Percentiles rank a stretch among this genome's conserved stretches.
These are phyloP conservation scores for Emydocephalus ijimae DNA, from an alignment of 2,113 vertebrate genomes.

Conservation along the genomic window DNA sequence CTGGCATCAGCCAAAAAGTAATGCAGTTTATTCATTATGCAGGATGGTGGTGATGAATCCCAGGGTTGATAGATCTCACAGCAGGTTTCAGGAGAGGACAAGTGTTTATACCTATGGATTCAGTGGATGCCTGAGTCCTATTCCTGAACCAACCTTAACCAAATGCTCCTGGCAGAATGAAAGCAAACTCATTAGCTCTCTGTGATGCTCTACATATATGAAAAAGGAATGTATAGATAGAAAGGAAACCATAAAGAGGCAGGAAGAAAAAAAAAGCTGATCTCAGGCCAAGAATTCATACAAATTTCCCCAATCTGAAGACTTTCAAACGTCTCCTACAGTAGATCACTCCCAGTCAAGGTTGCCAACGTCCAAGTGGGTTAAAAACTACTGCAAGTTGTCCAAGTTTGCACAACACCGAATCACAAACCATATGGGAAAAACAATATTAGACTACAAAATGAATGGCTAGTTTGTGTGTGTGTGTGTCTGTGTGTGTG, in stretches of 20 bases:
- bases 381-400: background rate
- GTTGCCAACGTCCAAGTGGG: background rate
- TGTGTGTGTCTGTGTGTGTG: background rate
- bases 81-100: background rate
- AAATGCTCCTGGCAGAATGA: background rate
- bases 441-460: background rate
- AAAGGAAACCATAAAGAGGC: background rate
- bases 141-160: background rate
- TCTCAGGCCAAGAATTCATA: background rate
- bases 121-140: background rate
- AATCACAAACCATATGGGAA: background rate
- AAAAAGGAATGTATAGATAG: background rate
- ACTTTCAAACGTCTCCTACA: background rate
- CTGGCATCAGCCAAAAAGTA: background rate
- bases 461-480: background rate
- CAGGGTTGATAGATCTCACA: background rate
- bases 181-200: background rate
- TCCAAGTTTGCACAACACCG: background rate
- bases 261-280: background rate
- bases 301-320: too few relatives aligned
- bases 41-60: background rate
- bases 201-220: background rate
- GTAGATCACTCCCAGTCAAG: background rate
- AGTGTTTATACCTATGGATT: background rate
- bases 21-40: background rate